phyloP scores from a whole-genome alignment of 2,888 invertebrate species.

The Tineola bisselliella region DNA sequence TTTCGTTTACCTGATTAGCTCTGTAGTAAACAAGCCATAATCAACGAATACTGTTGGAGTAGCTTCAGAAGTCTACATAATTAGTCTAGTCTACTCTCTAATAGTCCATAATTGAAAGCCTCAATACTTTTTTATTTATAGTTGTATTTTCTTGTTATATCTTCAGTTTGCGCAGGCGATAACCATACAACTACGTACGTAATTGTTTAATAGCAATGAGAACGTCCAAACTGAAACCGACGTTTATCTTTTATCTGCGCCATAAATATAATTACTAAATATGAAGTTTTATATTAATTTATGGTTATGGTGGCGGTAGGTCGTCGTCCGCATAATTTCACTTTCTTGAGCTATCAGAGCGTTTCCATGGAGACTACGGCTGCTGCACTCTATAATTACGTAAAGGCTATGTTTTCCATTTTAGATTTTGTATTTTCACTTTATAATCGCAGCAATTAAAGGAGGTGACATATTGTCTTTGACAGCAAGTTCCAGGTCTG shows the following conservation, averaged over 20 bases:
- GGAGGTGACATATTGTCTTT: not conserved
- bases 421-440: conserved; percentile 33
- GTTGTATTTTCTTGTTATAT: too few relatives aligned
- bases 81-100: too few relatives aligned
- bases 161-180: too few relatives aligned
- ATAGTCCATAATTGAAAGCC: too few relatives aligned
- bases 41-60: too few relatives aligned
- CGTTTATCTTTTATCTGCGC: not conserved
- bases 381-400: conserved; percentile 35
- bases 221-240: not conserved
- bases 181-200: too few relatives aligned
- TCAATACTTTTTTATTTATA: too few relatives aligned
- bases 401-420: conserved; percentile 30
- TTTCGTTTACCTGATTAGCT: too few relatives aligned
- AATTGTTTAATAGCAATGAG: too few relatives aligned
- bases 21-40: too few relatives aligned
- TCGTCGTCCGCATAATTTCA: conserved; percentile 37
- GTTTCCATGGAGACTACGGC: conserved; percentile 41
- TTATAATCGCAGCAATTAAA: conserved; percentile 22
- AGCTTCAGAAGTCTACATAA: too few relatives aligned
- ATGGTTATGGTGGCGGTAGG: conserved; percentile 17
- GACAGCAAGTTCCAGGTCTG: not conserved
- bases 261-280: not conserved
- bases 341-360: conserved; percentile 46
- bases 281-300: not conserved